Conservation (phyloP, 2,113 vertebrate species). For the Ahaetulla prasina region DNA sequence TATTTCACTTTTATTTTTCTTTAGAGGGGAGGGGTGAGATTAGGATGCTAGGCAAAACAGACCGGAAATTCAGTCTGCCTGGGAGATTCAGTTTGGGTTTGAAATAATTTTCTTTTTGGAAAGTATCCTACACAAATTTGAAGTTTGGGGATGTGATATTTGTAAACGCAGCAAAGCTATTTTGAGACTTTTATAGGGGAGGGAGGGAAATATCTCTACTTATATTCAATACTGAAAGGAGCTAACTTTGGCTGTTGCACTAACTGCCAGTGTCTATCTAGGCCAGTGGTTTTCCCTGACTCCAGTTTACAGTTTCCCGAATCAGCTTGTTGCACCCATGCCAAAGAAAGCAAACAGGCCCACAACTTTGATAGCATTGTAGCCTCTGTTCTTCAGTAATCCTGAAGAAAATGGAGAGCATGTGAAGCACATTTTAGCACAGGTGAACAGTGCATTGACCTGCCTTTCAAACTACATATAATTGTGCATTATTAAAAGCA, state of each 20-base stretch:
- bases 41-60: constrained; percentile 20
- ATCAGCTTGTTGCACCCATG: constrained; percentile 33
- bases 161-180: constrained; percentile 49
- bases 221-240: constrained; percentile 12
- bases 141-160: constrained; percentile 46
- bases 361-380: constrained; percentile 15
- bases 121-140: constrained; percentile 20
- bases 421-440: background rate
- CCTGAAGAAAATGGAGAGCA: constrained; percentile 34
- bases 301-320: constrained; percentile 36
- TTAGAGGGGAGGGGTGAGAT: constrained; percentile 1
- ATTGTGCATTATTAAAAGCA: background rate
- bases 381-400: constrained; percentile 29
- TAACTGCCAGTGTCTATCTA: background rate
- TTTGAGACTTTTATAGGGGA: constrained; percentile 39
- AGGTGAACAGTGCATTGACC: constrained; percentile 11
- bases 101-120: constrained; percentile 52
- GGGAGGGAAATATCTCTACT: background rate
- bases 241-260: constrained; percentile 13
- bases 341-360: constrained; percentile 48
- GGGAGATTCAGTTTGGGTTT: constrained; percentile 34
- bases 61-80: constrained; percentile 33
- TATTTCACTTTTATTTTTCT: background rate
- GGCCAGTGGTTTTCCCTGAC: constrained; percentile 26
- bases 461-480: background rate